Evolutionary conservation across 2,797 vertebrate species (phyloP), one percentile per base, ranked within the genome.

Genomic region (Lophotriccus pileatus): DNA sequence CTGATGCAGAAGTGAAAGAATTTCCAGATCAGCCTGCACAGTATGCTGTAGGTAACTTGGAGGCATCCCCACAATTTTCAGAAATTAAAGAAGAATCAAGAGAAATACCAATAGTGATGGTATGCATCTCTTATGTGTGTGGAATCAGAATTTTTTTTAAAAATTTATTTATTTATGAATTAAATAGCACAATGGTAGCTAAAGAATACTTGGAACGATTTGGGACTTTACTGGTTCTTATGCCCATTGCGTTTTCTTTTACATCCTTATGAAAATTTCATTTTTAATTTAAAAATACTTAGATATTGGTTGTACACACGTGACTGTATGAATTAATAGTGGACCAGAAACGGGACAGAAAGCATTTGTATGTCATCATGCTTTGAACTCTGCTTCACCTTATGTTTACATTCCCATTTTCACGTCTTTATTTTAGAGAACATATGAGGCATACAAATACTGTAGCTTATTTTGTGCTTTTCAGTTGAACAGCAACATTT

Each of bases 31-130:
- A 96, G 90, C 95, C 96, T 94, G 8, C 92, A 81, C 97, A 94
- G 37, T 97, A 91, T 82, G 90, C 96, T 97, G 96, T 97, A 96
- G 97, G 96, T 95, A 94, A 96, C 97, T 78, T 89, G 94, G 90
- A 96, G 94, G 74, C 86, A 22, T 34, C 77, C 49, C 90, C 74
- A 76, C 90, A 69, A 7, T 91, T 93, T 47, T 64, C 97, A 83
- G 66, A 90, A 64, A 94, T 95, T 41, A 95, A 97, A 75, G 95
- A 97, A 97, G 95, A 94, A 93, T 69, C 96, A 82, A 63, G 76
- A 91, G 97, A 96, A 95, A 95, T 96, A 89, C 87, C 79, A 76
- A 41, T 95, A 96, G 75, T 66, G 55, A 93, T 96, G 73, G 91
- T 95, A 87, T 92, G 76, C 39, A 78, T 84, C 87, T 97, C 69